Evolutionary conservation across 2,797 vertebrate species (phyloP), one percentile per base, ranked within the genome.

Genomic region (Crenuchus spilurus): DNA sequence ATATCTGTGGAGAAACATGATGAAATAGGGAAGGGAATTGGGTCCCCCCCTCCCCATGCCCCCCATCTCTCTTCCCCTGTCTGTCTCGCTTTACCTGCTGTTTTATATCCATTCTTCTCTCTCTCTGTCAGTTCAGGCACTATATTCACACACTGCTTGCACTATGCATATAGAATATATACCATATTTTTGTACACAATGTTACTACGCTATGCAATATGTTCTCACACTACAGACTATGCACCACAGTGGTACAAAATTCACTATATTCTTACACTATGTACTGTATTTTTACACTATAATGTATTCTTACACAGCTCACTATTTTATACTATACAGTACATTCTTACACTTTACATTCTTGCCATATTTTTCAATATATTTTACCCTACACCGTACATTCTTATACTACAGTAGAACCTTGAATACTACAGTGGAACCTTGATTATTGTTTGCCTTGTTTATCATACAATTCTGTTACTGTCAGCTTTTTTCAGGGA

Each of bases 1-100:
- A 61, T 79, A 79, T 76, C 72, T 84, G 65, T 60, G 64, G 48
- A 63, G 69, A 68, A 48, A 76, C 65, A 79, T 63, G 80, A 65
- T 42, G 68, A 67, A 81, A 71, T 82, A 71, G 44, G 20, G 65
- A 28, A 76, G 74, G 80, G 77, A 75, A 72, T 63, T 80, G 73
- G 66, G 65, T 33, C 30, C 51, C 66, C 74, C 61, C 49, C 70
- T 39, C 54, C 52, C 39, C 64, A 37, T 8, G 24, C 52, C 20
- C 69, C 58, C 63, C 66, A 24, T 61, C 48, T 55, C 70, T 55
- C 57, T 26, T 16, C 62, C 24, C 31, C 46, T 33, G 46, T 52
- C n/a, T 64, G 60, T 57, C 51, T 66, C 13, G 9, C 20, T 26
- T 18, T 46, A 18, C 33, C 11, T 11, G 6, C 42, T 18, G 20